Base-by-base conservation (phyloP, 1,140 invertebrate genomes). In the Oryctes rhinoceros region DNA sequence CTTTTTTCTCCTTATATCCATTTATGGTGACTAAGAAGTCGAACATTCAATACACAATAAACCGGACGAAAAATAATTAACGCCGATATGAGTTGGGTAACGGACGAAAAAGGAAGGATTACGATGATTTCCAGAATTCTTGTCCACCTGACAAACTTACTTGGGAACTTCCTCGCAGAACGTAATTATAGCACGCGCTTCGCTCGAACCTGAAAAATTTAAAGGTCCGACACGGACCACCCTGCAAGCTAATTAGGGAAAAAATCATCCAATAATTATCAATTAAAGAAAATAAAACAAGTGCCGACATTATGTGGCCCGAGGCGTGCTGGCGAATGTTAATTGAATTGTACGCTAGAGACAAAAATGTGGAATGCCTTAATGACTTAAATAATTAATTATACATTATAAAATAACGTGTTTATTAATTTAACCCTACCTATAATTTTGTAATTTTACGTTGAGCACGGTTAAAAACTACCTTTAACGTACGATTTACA, bases 221-320 rank as follows among this genome's bases (percentile, higher is more conserved):
- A 24, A 15, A 71, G 65, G 65, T 71, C 65, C 24, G 20, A 71
- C 24, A 71, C 35, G 65, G 79, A 79, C 79, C 79, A 75, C 79
- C 79, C 65, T 79, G 79, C 67, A 75, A 67, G 79, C 82, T 80
- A 83, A 83, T 83, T 83, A 83, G 82, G 80, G 78, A 79, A 82
- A 82, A 83, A 71, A 71, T 82, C 81, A 80, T 80, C 82, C 80
- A 81, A 82, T 83, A 82, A 83, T 83, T 83, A 83, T 83, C 82
- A 83, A 83, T 83, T 83, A 83, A 83, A 78, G 80, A 79, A 82
- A 83, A 82, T 82, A 80, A 81, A 80, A 82, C 76, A 79, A 80
- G 81, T 77, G 79, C 80, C 67, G 79, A 83, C 79, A 47, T 67
- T 39, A 67, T 37, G 30, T 77, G 9, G 79, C 81, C 79, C 3